Percentiles rank a stretch among this genome's conserved stretches.
Conservation (phyloP, 2,113 vertebrate genomes). For the Spermophilus dauricus region DNA sequence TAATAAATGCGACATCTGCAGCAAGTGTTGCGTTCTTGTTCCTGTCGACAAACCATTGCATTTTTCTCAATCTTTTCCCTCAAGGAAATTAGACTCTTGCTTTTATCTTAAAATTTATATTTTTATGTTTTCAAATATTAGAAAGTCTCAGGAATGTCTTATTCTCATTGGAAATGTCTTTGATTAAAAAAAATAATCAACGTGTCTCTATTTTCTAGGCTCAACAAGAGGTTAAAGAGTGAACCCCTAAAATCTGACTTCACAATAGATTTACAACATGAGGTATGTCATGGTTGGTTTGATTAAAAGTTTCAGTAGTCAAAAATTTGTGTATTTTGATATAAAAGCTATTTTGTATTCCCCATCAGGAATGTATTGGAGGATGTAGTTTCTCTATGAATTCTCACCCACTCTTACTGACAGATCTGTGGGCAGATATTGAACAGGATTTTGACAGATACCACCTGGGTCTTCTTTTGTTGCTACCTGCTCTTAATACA, state of each 20-base stretch:
- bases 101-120: slow-evolving; percentile 37
- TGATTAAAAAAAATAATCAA: slow-evolving; percentile 41
- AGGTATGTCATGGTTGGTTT: slow-evolving; percentile 89
- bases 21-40: not conserved
- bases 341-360: not conserved
- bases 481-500: not conserved
- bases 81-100: not conserved
- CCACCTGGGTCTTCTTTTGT: not conserved
- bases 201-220: slow-evolving; percentile 89
- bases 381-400: not conserved
- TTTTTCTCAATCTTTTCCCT: slow-evolving; percentile 22
- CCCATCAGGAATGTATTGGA: not conserved
- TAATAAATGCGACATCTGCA: not conserved
- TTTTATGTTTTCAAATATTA: slow-evolving; percentile 55
- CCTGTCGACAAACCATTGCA: not conserved
- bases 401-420: not conserved
- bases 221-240: slow-evolving; percentile 92
- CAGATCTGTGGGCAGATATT: not conserved
- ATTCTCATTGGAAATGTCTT: not conserved
- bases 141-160: slow-evolving; percentile 36
- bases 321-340: not conserved
- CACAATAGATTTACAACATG: slow-evolving; percentile 98
- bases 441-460: not conserved
- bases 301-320: not conserved
- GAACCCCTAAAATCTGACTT: slow-evolving; percentile 97